Evolutionary conservation across 2,113 vertebrate genomes (phyloP).

Genomic region (Saguinus imperator): DNA sequence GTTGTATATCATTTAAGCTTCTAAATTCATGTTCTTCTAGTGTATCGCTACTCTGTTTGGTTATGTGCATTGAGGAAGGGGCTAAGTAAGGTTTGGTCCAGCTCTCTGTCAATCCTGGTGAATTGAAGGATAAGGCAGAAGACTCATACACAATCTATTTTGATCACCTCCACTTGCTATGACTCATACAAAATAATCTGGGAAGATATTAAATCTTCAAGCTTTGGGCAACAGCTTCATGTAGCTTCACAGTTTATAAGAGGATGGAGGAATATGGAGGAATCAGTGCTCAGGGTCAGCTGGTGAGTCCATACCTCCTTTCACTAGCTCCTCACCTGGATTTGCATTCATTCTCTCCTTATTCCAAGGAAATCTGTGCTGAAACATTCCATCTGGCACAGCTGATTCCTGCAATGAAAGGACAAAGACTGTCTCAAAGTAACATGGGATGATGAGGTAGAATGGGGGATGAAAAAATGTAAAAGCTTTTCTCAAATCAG

Average conservation of each 20-base stretch:
- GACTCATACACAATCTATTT: not conserved
- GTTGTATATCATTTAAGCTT: not conserved
- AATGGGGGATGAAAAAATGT: not conserved
- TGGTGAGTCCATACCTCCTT: fast-evolving
- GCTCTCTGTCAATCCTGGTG: not conserved
- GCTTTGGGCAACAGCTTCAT: too few relatives aligned
- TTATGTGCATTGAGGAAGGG: not conserved
- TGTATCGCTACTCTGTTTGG: not conserved
- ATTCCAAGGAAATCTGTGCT: too few relatives aligned
- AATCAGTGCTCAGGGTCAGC: not conserved
- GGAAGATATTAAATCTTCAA: not conserved
- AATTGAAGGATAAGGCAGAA: not conserved
- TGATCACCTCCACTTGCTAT: not conserved
- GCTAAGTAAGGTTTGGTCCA: too few relatives aligned
- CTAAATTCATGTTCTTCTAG: not conserved
- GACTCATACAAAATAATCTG: not conserved
- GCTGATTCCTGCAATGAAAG: not conserved
- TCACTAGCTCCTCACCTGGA: not conserved
- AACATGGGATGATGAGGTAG: fast-evolving
- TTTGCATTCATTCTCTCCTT: not conserved
- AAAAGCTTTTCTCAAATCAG: not conserved
- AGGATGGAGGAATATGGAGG: too few relatives aligned
- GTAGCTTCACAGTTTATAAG: not conserved
- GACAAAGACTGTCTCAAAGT: not conserved
- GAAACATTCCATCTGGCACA: not conserved